These are phyloP conservation scores for Cecidostiba fungosa DNA, from an alignment of 2,888 invertebrate species.

Conservation along the genomic window DNA sequence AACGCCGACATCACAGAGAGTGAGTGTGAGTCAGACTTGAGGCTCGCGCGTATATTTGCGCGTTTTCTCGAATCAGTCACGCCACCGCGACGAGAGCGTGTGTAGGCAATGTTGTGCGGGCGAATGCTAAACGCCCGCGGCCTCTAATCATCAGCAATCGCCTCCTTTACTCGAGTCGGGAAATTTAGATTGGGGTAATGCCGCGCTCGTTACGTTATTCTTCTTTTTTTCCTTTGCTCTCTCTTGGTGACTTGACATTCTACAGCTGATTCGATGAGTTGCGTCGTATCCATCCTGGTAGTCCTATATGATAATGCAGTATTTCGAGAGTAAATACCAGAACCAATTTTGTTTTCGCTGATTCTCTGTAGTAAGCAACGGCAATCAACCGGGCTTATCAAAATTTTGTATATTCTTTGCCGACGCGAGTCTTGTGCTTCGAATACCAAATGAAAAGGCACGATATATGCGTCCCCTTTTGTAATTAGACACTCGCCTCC, in stretches of 20 bases:
- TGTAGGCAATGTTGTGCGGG: slow-evolving; percentile 46
- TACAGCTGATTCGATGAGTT: slow-evolving; percentile 27
- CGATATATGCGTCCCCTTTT: slow-evolving; percentile 63
- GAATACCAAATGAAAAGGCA: slow-evolving; percentile 16
- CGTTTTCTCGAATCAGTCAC: slow-evolving; percentile 58
- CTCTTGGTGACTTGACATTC: slow-evolving; percentile 31
- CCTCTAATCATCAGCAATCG: slow-evolving; percentile 35
- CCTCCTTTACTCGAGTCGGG: background rate
- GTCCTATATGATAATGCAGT: background rate
- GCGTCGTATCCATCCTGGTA: background rate
- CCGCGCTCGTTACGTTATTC: background rate
- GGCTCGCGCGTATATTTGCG: slow-evolving; percentile 65
- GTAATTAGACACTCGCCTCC: slow-evolving; percentile 78
- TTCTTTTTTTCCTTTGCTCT: slow-evolving; percentile 15
- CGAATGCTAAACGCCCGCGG: slow-evolving; percentile 27
- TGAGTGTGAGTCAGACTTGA: slow-evolving; percentile 71
- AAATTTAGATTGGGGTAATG: slow-evolving; percentile 38
- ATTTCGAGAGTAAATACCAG: background rate
- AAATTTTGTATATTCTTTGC: background rate
- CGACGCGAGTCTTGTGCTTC: too few species aligned
- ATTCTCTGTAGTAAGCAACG: too few species aligned
- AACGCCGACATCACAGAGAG: slow-evolving; percentile 66
- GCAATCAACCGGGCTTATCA: background rate
- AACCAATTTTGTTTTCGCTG: background rate
- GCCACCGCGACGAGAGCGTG: slow-evolving; percentile 24